Conservation (phyloP, 2,888 invertebrate species). For the Bembecia ichneumoniformis region DNA sequence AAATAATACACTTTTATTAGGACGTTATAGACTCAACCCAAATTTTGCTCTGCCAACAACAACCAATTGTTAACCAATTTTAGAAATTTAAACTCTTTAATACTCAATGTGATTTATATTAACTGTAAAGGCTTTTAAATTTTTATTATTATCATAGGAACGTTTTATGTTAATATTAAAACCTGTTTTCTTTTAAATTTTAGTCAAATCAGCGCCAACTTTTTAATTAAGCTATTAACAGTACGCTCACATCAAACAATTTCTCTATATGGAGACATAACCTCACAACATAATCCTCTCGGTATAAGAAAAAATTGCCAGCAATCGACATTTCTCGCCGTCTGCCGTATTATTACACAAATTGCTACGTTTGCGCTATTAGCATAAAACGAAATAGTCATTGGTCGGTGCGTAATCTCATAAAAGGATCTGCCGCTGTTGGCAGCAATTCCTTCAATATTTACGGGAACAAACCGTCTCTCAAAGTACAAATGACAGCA, state of each 20-base stretch:
- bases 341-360: conserved; percentile 28
- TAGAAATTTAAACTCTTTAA: no score
- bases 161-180: background rate
- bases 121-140: background rate
- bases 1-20: no score
- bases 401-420: conserved; percentile 32
- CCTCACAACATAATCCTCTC: conserved; percentile 14
- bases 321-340: conserved; percentile 12
- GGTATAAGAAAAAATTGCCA: background rate
- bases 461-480: conserved; percentile 46
- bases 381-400: conserved; percentile 38
- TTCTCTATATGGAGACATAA: conserved; percentile 31
- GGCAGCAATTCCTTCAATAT: conserved; percentile 30
- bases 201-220: background rate
- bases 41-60: no score
- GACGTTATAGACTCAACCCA: no score
- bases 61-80: no score
- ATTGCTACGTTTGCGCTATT: conserved; percentile 40
- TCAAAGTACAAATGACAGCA: conserved; percentile 53
- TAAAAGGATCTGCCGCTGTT: conserved; percentile 35
- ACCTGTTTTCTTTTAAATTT: background rate
- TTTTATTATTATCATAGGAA: background rate
- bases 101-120: no score
- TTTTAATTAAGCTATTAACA: background rate
- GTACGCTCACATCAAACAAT: background rate